Percentiles rank a stretch among this genome's conserved stretches.
phyloP scores from a whole-genome alignment of 2,113 vertebrate genomes.

The Helogale parvula region DNA sequence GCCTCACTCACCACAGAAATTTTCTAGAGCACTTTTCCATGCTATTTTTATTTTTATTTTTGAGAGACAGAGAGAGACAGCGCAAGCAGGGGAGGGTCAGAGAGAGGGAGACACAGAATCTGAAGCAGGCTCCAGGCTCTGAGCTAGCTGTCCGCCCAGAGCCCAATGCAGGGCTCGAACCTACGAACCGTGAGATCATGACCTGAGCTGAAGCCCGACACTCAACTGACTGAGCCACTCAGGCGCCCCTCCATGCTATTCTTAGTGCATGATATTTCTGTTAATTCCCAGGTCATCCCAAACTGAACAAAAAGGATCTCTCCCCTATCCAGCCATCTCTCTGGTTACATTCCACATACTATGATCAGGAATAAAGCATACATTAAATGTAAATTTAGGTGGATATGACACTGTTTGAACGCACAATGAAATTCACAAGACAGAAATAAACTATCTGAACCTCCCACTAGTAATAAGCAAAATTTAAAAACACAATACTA shows the following conservation, averaged over 20 bases:
- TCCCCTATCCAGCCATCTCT: not conserved
- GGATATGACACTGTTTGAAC: not conserved
- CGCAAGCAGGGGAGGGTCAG: too few species aligned
- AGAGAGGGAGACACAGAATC: too few species aligned
- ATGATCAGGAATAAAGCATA: not conserved
- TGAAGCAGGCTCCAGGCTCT: too few species aligned
- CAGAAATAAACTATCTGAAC: not conserved
- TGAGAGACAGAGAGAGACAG: too few species aligned
- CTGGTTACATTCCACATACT: not conserved
- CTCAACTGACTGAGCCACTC: too few species aligned
- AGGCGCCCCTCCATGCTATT: not conserved
- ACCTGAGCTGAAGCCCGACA: too few species aligned
- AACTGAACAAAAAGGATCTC: not conserved
- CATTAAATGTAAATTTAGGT: not conserved
- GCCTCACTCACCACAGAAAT: not conserved
- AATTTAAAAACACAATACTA: not conserved
- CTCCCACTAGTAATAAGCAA: not conserved
- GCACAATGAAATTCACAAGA: not conserved
- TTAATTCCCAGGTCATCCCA: not conserved
- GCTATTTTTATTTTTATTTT: not conserved
- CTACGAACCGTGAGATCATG: too few species aligned
- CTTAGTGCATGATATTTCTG: not conserved
- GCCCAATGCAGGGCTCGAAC: too few species aligned
- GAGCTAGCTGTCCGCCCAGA: too few species aligned
- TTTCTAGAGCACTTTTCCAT: not conserved